Conservation (phyloP, 2,113 vertebrate genomes). For the Cololabis saira region DNA sequence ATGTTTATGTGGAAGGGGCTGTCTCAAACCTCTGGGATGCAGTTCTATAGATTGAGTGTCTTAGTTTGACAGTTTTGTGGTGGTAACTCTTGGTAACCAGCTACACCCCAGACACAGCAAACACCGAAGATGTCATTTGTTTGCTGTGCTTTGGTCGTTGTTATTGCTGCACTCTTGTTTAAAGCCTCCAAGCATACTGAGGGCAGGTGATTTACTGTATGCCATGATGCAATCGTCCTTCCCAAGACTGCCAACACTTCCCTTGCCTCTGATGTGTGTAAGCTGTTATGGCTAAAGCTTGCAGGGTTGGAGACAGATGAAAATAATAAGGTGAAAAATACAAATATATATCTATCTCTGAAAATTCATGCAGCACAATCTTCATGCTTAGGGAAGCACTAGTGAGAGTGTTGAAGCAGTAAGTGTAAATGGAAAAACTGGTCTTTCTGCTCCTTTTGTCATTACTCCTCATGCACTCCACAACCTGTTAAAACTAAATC, state of each 20-base stretch:
- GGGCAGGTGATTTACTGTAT: constrained; percentile 43
- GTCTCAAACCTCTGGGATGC: no score
- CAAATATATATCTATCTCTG: background rate
- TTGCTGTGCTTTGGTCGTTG: constrained; percentile 51
- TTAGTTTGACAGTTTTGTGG: constrained; percentile 1
- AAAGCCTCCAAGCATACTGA: constrained; percentile 5
- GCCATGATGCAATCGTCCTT: constrained; percentile 24
- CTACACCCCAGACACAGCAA: constrained; percentile 34
- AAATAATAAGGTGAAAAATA: constrained; percentile 3
- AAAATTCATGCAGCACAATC: constrained; percentile 8
- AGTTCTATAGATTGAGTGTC: background rate
- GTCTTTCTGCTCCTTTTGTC: background rate
- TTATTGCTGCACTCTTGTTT: constrained; percentile 18
- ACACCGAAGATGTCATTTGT: constrained; percentile 61
- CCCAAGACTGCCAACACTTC: constrained; percentile 16
- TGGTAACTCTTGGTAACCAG: constrained; percentile 40
- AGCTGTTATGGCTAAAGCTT: constrained; percentile 43
- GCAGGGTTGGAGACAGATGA: background rate
- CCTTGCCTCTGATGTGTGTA: background rate
- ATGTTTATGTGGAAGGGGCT: no score
- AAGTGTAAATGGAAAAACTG: background rate
- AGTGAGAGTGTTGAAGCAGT: constrained; percentile 5
- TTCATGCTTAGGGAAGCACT: background rate
- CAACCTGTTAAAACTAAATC: background rate
- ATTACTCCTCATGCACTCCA: background rate